A percentile compares a stretch with the other conserved stretches of the same genome.
These are phyloP conservation scores for Lasioglossum figueresi DNA, from an alignment of 2,888 invertebrate genomes.

Conservation along the genomic window DNA sequence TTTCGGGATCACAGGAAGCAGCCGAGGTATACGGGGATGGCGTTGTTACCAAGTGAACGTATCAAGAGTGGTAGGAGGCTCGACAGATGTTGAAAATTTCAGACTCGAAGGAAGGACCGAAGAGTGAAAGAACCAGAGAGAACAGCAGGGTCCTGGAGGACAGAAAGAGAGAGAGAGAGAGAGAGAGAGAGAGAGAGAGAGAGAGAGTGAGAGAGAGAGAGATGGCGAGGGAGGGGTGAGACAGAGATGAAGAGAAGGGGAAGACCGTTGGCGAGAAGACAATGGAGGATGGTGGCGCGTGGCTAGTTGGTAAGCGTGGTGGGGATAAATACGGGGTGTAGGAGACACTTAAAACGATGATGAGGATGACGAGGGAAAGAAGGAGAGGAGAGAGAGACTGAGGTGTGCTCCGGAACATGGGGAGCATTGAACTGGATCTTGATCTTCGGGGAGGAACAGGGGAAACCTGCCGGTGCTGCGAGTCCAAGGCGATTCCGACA, in stretches of 20 bases:
- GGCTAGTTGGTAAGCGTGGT: constrained; percentile 66
- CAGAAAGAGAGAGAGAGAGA: no score
- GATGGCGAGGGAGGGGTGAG: constrained; percentile 20
- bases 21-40: constrained; percentile 61
- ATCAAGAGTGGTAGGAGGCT: constrained; percentile 75
- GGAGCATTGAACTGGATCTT: constrained; percentile 65
- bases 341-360: constrained; percentile 73
- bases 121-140: constrained; percentile 21
- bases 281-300: constrained; percentile 78
- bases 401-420: constrained; percentile 46
- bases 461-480: constrained; percentile 12
- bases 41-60: constrained; percentile 80
- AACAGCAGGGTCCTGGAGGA: constrained; percentile 9
- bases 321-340: constrained; percentile 77
- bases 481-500: not conserved
- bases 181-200: constrained; percentile 27
- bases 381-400: constrained; percentile 50
- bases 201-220: constrained; percentile 28
- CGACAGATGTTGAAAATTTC: constrained; percentile 80
- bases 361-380: constrained; percentile 57
- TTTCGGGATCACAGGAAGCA: constrained; percentile 67
- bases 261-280: constrained; percentile 69
- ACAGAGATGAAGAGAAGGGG: constrained; percentile 37
- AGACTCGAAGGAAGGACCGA: constrained; percentile 63
- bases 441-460: constrained; percentile 45